Evolutionary conservation across 2,888 invertebrate genomes (phyloP).

Genomic region (Drosophila gaucha): DNA sequence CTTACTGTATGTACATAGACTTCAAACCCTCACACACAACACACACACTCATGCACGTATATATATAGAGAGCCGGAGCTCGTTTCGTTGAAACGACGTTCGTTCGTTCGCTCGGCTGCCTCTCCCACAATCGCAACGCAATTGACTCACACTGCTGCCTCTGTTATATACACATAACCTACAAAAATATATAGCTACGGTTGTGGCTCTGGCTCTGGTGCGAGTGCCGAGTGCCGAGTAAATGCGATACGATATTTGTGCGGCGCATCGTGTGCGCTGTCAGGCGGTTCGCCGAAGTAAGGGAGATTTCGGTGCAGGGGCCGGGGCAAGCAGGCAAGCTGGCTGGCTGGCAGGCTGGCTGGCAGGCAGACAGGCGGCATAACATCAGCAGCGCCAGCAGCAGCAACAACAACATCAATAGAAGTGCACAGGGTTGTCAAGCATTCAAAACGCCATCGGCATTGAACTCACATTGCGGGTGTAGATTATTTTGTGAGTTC

Average conservation of each 20-base stretch:
- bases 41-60: constrained; percentile 23
- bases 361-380: constrained; percentile 79
- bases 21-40: constrained; percentile 55
- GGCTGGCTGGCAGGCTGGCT: constrained; percentile 72
- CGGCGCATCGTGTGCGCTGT: constrained; percentile 75
- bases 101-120: constrained; percentile 54
- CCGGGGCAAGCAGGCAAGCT: constrained; percentile 55
- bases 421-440: constrained; percentile 64
- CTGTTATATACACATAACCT: constrained; percentile 83
- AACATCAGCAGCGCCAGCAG: constrained; percentile 69
- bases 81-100: constrained; percentile 52
- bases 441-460: constrained; percentile 40
- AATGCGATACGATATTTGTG: constrained; percentile 75
- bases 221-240: constrained; percentile 63
- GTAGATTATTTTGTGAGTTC: constrained; percentile 9
- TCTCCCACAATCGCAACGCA: constrained; percentile 74
- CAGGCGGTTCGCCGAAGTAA: constrained; percentile 66
- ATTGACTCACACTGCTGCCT: constrained; percentile 71
- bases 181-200: constrained; percentile 81
- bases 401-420: constrained; percentile 51
- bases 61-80: constrained; percentile 56
- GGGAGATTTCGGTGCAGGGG: constrained; percentile 33
- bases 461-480: constrained; percentile 46
- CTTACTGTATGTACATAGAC: constrained; percentile 58
- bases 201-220: constrained; percentile 53